Base-by-base conservation (phyloP, 2,888 invertebrate genomes). In the Tiphia femorata region DNA sequence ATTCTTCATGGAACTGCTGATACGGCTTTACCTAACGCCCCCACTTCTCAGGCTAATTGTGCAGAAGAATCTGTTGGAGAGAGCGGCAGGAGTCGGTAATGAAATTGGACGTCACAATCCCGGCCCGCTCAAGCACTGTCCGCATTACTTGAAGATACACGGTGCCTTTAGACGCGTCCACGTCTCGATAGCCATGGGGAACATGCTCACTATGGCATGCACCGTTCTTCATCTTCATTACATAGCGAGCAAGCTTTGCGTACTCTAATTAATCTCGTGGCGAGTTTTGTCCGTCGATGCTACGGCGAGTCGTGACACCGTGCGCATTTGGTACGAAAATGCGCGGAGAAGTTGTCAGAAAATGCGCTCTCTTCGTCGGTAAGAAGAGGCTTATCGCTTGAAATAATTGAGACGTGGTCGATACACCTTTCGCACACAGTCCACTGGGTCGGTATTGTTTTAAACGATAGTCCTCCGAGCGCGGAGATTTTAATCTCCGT, bases 141-240 rank as follows among this genome's bases (percentile, higher is more conserved):
- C 93, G 0, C 91, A 92, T 78, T 95, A 95, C 84, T 85, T 92
- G 69, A 88, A 88, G 73, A 88, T 94, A 12, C 89, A 94, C 76
- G 88, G 86, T 66, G 86, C 88, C 23, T 95, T 95, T 85, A 88
- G 95, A 46, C 87, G 88, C 35, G 88, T 91, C 48, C 95, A 95
- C 84, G 90, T 91, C 79, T 86, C 86, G 58, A 91, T 94, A 70
- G 94, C 94, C 10, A 89, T 92, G 82, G 92, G 93, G 52, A 95
- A 95, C 76, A 88, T 95, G 84, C 85, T 88, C 19, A 86, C 90
- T 0, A 87, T 92, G 84, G 86, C 86, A 5, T 90, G 90, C 73
- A 90, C 91, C 7, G 86, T 88, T 41, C 84, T 91, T 59, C 92
- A 92, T 80, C 82, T 92, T 51, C 86, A 89, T 79, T 90, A 91